These are phyloP conservation scores for Minunthozetes semirufus DNA, from an alignment of 2,888 invertebrate genomes.

Conservation along the genomic window DNA sequence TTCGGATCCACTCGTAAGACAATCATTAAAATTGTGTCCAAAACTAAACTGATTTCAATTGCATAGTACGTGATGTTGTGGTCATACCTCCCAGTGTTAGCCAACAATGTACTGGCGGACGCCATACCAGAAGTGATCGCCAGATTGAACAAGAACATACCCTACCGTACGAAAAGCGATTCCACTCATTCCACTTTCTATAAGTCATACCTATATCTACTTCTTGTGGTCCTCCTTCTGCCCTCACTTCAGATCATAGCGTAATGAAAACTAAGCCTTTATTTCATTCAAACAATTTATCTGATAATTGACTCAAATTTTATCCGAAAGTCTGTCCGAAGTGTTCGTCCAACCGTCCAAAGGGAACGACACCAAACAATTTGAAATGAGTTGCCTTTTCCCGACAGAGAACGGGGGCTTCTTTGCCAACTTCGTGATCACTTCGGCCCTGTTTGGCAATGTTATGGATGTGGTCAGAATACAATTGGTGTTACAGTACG, in stretches of 20 bases:
- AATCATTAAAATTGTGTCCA: too few species aligned
- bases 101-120: slow-evolving; percentile 23
- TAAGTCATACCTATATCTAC: slow-evolving; percentile 79
- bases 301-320: not conserved
- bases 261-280: slow-evolving; percentile 45
- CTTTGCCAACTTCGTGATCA: slow-evolving; percentile 92
- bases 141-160: slow-evolving; percentile 20
- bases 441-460: slow-evolving; percentile 84
- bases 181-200: slow-evolving; percentile 88
- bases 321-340: not conserved
- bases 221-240: slow-evolving; percentile 87
- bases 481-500: slow-evolving; percentile 80
- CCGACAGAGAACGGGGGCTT: slow-evolving; percentile 90
- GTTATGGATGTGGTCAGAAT: slow-evolving; percentile 81
- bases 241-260: slow-evolving; percentile 82
- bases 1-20: too few species aligned
- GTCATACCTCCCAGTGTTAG: slow-evolving; percentile 27
- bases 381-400: slow-evolving; percentile 68
- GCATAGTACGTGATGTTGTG: slow-evolving; percentile 39
- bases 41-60: too few species aligned
- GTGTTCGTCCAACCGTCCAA: not conserved
- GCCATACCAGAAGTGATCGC: slow-evolving; percentile 32
- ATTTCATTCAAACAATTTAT: not conserved
- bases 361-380: not conserved
- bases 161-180: slow-evolving; percentile 56